phyloP scores from a whole-genome alignment of 2,113 vertebrate species.

The Rynchops niger region DNA sequence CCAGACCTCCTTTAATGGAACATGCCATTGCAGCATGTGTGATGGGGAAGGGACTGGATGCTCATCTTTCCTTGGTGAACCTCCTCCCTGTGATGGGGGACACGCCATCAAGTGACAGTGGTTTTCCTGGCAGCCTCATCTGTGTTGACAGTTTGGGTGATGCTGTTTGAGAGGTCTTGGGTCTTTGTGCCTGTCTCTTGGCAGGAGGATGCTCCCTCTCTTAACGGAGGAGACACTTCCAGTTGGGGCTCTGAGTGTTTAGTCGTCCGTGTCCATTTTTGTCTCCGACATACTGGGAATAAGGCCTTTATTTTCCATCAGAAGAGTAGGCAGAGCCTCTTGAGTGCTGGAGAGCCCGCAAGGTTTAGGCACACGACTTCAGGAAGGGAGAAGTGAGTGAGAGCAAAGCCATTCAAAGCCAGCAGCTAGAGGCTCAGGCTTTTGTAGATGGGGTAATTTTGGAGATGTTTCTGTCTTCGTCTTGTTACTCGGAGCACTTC shows the following conservation, averaged over 20 bases:
- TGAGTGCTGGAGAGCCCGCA: not conserved
- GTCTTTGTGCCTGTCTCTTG: not conserved
- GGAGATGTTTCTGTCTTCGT: not conserved
- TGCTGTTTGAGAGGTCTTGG: not conserved
- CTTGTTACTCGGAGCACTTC: not conserved
- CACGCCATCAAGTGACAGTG: not conserved
- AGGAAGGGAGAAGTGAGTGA: not conserved
- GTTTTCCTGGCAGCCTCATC: not conserved
- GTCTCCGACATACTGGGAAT: not conserved
- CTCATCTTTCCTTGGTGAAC: not conserved
- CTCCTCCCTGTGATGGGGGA: not conserved
- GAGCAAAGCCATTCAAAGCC: not conserved
- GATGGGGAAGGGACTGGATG: not conserved
- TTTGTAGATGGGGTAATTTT: not conserved
- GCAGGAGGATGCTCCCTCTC: not conserved
- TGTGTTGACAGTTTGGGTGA: not conserved
- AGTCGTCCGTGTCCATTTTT: not conserved
- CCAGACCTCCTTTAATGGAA: not conserved
- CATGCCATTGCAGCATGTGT: not conserved
- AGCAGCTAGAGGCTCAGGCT: not conserved
- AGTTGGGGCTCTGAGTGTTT: not conserved
- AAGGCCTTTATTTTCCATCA: not conserved
- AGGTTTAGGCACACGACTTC: not conserved
- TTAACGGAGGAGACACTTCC: not conserved
- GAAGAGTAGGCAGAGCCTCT: not conserved